Conservation (phyloP, 2,113 vertebrate species). For the Seriola rivoliana region DNA sequence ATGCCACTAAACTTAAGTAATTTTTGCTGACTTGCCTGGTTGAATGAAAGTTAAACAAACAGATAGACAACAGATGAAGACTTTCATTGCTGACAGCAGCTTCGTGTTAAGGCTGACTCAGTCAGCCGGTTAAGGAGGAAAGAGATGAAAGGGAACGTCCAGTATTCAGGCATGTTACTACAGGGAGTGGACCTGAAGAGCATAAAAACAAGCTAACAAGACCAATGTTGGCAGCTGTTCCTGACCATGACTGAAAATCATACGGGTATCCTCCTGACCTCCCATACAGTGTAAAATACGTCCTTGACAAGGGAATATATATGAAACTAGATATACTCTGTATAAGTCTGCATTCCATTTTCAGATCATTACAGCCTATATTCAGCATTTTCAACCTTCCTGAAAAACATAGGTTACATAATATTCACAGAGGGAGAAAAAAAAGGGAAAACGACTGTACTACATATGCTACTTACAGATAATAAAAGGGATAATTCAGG, state of each 20-base stretch:
- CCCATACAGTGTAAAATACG: neutral
- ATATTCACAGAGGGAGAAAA: neutral
- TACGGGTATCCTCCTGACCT: neutral
- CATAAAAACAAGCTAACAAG: slow-evolving; percentile 36
- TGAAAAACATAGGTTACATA: neutral
- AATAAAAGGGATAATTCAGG: neutral
- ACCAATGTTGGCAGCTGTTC: slow-evolving; percentile 36
- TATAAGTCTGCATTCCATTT: neutral
- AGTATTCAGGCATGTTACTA: neutral
- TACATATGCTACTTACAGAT: neutral
- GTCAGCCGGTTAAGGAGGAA: neutral
- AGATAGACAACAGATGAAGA: slow-evolving; percentile 37
- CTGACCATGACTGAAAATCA: slow-evolving; percentile 6
- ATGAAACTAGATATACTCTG: neutral
- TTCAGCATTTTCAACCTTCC: neutral
- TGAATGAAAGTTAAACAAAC: slow-evolving; percentile 35
- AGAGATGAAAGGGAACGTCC: slow-evolving; percentile 23
- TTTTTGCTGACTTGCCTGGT: slow-evolving; percentile 7
- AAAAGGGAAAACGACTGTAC: neutral
- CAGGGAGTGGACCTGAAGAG: neutral
- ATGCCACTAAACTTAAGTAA: neutral
- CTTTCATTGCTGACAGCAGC: neutral
- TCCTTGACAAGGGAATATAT: slow-evolving; percentile 11
- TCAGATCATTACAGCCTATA: neutral
- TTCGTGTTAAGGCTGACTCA: slow-evolving; percentile 19